A percentile compares a stretch with the other conserved stretches of the same genome.
phyloP scores from a whole-genome alignment of 1,140 invertebrate genomes.

The Trialeurodes vaporariorum region DNA sequence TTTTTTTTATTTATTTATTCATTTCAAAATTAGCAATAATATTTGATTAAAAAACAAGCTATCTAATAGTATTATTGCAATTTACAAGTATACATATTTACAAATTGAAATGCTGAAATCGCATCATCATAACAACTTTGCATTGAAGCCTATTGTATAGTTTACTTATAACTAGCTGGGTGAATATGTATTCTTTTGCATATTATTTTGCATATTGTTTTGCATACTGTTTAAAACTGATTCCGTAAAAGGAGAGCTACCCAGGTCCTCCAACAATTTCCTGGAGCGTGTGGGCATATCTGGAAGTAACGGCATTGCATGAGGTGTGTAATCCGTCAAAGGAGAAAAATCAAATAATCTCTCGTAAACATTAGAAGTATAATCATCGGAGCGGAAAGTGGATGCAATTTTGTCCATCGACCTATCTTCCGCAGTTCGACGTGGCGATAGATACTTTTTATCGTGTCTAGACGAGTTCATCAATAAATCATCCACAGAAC shows the following conservation, averaged over 20 bases:
- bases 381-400: conserved; percentile 40
- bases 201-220: too few species aligned
- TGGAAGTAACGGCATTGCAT: conserved; percentile 48
- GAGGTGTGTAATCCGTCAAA: conserved; percentile 40
- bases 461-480: conserved; percentile 6
- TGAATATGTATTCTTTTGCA: background rate
- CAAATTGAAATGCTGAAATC: background rate
- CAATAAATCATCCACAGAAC: conserved; percentile 42
- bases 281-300: conserved; percentile 48
- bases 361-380: conserved; percentile 35
- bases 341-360: conserved; percentile 37
- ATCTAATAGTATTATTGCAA: background rate
- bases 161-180: background rate
- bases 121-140: background rate
- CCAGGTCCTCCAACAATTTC: conserved; percentile 46
- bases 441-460: conserved; percentile 19
- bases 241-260: conserved; percentile 40
- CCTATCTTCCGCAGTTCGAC: conserved; percentile 37
- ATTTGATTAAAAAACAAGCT: background rate
- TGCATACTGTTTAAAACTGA: conserved; percentile 19
- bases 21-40: background rate
- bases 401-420: conserved; percentile 41
- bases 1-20: too few species aligned
- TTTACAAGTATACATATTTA: background rate
- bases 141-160: background rate